phyloP scores from a whole-genome alignment of 2,797 vertebrate species.

The Pristis pectinata region DNA sequence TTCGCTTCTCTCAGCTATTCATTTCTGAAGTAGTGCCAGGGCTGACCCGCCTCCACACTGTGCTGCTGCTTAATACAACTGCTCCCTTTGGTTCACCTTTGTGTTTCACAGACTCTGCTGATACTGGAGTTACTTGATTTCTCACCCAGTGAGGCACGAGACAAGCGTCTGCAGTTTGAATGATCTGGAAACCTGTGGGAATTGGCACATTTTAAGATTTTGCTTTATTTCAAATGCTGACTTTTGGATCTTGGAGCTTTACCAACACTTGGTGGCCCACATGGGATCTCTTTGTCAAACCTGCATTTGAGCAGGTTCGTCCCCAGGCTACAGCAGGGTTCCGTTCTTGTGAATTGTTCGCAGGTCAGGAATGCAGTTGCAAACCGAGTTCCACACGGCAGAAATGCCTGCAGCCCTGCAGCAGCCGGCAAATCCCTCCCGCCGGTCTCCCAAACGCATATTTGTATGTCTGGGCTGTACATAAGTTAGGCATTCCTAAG shows the following conservation, averaged over 20 bases:
- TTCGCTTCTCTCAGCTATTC: background rate
- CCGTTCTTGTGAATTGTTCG: too few species aligned
- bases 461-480: too few species aligned
- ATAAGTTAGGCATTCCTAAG: too few species aligned
- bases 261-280: background rate
- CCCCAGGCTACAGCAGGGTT: too few species aligned
- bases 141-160: background rate
- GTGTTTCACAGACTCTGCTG: background rate
- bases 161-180: background rate
- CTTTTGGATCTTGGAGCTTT: background rate
- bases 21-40: background rate
- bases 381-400: too few species aligned
- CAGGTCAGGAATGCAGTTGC: too few species aligned
- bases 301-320: background rate
- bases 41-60: background rate
- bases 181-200: background rate
- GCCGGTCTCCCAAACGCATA: too few species aligned
- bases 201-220: background rate
- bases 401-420: too few species aligned
- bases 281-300: background rate
- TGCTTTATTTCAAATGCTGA: background rate
- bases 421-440: too few species aligned
- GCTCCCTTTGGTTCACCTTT: conserved; percentile 24
- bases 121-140: background rate
- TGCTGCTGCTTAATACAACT: background rate